Evolutionary conservation across 2,113 vertebrate species (phyloP).

Genomic region (Eidolon helvum): DNA sequence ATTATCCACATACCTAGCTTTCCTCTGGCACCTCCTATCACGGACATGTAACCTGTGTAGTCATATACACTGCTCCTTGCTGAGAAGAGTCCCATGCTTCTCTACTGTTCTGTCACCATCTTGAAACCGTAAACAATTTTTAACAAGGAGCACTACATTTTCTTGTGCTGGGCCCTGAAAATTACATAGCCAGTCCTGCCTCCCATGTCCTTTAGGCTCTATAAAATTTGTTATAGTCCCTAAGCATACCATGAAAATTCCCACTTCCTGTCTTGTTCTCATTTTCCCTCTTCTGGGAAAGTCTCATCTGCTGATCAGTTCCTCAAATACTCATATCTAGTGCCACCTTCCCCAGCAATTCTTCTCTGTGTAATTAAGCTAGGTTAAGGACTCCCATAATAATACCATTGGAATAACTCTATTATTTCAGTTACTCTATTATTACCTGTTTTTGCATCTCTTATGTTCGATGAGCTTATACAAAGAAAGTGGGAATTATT

Average conservation of each 20-base stretch:
- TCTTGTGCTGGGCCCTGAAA: not conserved
- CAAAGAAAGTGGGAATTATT: not conserved
- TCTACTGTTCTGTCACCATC: not conserved
- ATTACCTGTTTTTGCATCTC: not conserved
- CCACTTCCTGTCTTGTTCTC: not conserved
- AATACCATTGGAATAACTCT: not conserved
- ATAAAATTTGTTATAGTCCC: not conserved
- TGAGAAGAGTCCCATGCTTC: not conserved
- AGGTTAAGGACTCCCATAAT: not conserved
- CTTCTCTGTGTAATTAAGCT: not conserved
- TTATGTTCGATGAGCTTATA: not conserved
- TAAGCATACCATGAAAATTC: not conserved
- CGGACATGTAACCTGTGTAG: not conserved
- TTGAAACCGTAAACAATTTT: not conserved
- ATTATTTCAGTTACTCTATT: not conserved
- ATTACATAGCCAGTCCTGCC: not conserved
- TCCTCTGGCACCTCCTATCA: not conserved
- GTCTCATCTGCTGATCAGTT: not conserved
- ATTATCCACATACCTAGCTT: not conserved
- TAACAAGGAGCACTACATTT: not conserved
- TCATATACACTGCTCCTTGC: not conserved
- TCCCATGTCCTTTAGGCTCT: not conserved
- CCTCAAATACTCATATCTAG: not conserved
- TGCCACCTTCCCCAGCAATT: not conserved
- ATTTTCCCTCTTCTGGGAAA: not conserved